Evolutionary conservation across 2,797 vertebrate species (phyloP), one percentile per base, ranked within the genome.

Genomic region (Ataeniobius toweri): DNA sequence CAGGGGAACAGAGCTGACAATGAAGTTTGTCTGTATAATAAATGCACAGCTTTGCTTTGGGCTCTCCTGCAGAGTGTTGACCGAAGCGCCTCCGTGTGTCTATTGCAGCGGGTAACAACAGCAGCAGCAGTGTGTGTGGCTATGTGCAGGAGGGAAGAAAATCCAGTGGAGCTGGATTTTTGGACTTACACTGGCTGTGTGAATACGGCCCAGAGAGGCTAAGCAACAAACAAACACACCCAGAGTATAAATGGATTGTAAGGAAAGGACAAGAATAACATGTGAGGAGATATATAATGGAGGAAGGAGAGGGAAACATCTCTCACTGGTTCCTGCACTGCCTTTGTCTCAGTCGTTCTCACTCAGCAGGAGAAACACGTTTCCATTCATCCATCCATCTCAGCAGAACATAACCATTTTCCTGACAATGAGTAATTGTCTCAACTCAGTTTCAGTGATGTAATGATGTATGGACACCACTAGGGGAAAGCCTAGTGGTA

Each of bases 161-260:
- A 71, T 59, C 73, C 80, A 68, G 56, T 41, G 50, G 69, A 80
- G 72, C 61, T 72, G 48, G 50, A 69, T 77, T 84, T 79, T 46
- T 68, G 72, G 81, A 80, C 88, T 74, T 77, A 79, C 73, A 73
- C 68, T 86, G 83, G 81, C 93, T 93, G 92, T 90, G 71, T 93
- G 92, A 91, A 88, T 78, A 76, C 76, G 91, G 88, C 91, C 93
- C 93, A 88, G 67, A 80, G 84, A 93, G 88, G 89, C 94, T 94
- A 93, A 94, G 87, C 92, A 94, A 95, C 92, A 94, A 94, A 95
- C 92, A 93, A 95, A 95, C 93, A 95, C 93, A 94, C 90, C 76
- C 88, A 94, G 91, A 94, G 86, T 92, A 94, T 84, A 89, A 94
- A 94, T 85, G 87, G 88, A 89, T 82, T 82, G 51, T 46, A 74